Evolutionary conservation across 2,113 vertebrate genomes (phyloP).

Genomic region (Manacus vitellinus): DNA sequence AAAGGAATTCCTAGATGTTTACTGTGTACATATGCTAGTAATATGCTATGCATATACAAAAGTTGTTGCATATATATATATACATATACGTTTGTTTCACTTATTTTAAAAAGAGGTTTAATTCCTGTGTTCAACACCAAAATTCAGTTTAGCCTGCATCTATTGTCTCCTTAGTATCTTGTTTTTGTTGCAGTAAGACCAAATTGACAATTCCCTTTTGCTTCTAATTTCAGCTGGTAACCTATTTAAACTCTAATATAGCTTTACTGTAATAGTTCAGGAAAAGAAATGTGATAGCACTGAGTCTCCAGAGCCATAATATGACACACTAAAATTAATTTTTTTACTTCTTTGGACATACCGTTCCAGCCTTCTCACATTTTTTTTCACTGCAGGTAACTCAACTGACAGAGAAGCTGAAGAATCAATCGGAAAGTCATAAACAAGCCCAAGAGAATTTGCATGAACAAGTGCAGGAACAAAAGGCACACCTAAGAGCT

Average conservation of each 20-base stretch:
- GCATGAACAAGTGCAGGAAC: slow-evolving; percentile 95
- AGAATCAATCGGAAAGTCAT: slow-evolving; percentile 98
- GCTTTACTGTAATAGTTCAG: background rate
- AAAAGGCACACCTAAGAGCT: slow-evolving; percentile 88
- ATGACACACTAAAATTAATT: background rate
- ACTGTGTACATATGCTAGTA: background rate
- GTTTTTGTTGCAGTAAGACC: background rate
- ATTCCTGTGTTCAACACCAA: background rate
- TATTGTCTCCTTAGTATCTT: background rate
- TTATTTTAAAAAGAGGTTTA: background rate
- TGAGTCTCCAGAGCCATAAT: background rate
- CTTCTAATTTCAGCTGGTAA: background rate
- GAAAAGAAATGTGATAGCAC: background rate
- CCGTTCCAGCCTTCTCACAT: background rate
- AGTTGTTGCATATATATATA: background rate
- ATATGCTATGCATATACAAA: background rate
- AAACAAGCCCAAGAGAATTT: slow-evolving; percentile 97
- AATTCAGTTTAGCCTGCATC: background rate
- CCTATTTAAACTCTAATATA: background rate
- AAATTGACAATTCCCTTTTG: background rate
- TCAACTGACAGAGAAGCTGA: slow-evolving; percentile 92
- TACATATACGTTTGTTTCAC: background rate
- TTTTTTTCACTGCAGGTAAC: slow-evolving; percentile 78
- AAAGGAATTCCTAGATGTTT: background rate
- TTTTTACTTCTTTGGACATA: background rate